Percentiles rank a stretch among this genome's conserved stretches.
Evolutionary conservation across 2,888 invertebrate species (phyloP).

Genomic region (Xanthia icteritia): DNA sequence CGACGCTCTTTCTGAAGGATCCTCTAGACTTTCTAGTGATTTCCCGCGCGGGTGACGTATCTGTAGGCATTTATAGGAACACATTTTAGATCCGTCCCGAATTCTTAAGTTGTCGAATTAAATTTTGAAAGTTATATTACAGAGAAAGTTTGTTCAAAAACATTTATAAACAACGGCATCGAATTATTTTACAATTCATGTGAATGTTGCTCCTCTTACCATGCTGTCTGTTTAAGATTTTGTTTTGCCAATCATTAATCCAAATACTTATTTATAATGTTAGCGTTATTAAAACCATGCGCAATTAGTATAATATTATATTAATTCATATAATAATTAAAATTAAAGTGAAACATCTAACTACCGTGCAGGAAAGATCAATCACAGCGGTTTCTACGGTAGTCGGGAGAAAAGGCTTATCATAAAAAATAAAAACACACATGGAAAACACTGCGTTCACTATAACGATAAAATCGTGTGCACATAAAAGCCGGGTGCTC

Average conservation of each 20-base stretch:
- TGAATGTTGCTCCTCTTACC: slow-evolving; percentile 60
- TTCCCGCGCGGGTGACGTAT: slow-evolving; percentile 96
- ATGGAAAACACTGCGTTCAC: slow-evolving; percentile 76
- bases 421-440: slow-evolving; percentile 70
- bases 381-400: slow-evolving; percentile 59
- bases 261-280: slow-evolving; percentile 49
- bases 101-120: slow-evolving; percentile 20
- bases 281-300: slow-evolving; percentile 68
- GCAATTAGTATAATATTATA: slow-evolving; percentile 61
- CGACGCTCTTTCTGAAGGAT: slow-evolving; percentile 92
- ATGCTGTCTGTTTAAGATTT: slow-evolving; percentile 69
- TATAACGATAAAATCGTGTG: slow-evolving; percentile 77
- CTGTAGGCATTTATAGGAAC: slow-evolving; percentile 83
- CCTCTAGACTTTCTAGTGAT: slow-evolving; percentile 96
- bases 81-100: slow-evolving; percentile 42
- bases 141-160: slow-evolving; percentile 60
- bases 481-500: slow-evolving; percentile 87
- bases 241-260: slow-evolving; percentile 53
- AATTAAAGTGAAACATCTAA: slow-evolving; percentile 52
- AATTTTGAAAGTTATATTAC: slow-evolving; percentile 56
- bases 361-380: slow-evolving; percentile 81
- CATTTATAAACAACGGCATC: slow-evolving; percentile 60
- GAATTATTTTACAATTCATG: slow-evolving; percentile 50
- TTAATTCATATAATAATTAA: slow-evolving; percentile 57
- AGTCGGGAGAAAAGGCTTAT: slow-evolving; percentile 48